Percentiles rank a stretch among this genome's conserved stretches.
These are phyloP conservation scores for Acrossocheilus wenchowensis DNA, from an alignment of 2,797 vertebrate species.

Conservation along the genomic window DNA sequence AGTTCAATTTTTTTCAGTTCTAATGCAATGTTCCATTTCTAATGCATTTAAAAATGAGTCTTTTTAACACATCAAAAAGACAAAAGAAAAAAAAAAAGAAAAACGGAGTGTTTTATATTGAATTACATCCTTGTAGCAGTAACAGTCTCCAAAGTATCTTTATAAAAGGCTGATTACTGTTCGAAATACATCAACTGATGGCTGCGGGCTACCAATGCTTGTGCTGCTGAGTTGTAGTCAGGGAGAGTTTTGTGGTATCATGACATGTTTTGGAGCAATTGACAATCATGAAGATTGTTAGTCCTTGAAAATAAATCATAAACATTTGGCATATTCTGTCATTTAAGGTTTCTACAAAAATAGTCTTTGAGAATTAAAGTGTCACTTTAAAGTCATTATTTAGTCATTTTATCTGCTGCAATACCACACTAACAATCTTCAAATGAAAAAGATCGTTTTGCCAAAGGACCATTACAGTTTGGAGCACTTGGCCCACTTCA, in stretches of 20 bases:
- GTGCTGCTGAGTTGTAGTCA: constrained; percentile 82
- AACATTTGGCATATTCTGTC: neutral
- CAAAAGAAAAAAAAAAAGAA: no score
- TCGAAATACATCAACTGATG: constrained; percentile 89
- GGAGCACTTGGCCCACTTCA: constrained; percentile 57
- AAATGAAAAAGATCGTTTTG: constrained; percentile 1
- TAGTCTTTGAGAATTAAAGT: neutral
- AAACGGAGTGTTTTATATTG: constrained; percentile 71
- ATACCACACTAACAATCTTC: constrained; percentile 16
- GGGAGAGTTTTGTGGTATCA: constrained; percentile 84
- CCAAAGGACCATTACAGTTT: constrained; percentile 54
- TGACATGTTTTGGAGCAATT: constrained; percentile 79
- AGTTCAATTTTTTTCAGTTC: neutral
- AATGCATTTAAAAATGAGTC: neutral
- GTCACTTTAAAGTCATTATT: constrained; percentile 14
- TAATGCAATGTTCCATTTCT: no score
- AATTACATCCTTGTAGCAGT: constrained; percentile 85
- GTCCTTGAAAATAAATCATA: neutral
- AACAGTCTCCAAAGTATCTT: constrained; percentile 90
- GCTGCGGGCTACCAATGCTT: constrained; percentile 91
- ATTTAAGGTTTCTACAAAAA: constrained; percentile 2
- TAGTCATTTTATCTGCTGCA: constrained; percentile 18
- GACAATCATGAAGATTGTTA: neutral
- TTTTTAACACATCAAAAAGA: neutral
- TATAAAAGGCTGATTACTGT: constrained; percentile 90